These are phyloP conservation scores for Meteorus colon DNA, from an alignment of 2,888 invertebrate genomes.

Conservation along the genomic window DNA sequence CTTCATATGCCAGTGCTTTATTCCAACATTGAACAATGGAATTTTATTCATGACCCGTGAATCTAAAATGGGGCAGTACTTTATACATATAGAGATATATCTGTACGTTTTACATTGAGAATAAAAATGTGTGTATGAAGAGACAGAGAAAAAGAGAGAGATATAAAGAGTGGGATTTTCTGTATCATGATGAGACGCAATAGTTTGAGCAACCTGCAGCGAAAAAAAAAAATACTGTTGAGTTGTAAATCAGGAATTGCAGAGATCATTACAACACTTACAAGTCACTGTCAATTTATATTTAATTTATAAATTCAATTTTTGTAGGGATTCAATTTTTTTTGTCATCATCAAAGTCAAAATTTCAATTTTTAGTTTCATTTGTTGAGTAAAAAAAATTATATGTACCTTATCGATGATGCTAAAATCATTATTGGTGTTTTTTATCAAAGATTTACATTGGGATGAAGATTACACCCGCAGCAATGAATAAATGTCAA, in stretches of 20 bases:
- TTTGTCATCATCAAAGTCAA: background rate
- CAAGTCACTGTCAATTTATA: background rate
- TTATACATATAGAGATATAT: background rate
- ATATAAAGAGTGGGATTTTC: background rate
- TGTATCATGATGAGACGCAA: background rate
- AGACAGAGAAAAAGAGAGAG: background rate
- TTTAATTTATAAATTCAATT: background rate
- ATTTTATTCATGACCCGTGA: conserved; percentile 38
- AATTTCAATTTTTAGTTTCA: background rate
- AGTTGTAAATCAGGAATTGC: background rate
- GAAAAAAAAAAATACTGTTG: background rate
- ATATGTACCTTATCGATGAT: background rate
- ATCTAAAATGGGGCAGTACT: conserved; percentile 38
- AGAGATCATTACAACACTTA: background rate
- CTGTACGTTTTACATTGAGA: background rate
- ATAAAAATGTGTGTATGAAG: background rate
- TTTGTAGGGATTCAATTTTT: background rate
- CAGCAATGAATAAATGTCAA: conserved; percentile 40
- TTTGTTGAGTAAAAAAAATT: background rate
- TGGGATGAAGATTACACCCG: conserved; percentile 25
- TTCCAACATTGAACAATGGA: conserved; percentile 41
- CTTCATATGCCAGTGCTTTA: conserved; percentile 23
- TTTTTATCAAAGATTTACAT: conserved; percentile 29
- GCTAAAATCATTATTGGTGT: background rate
- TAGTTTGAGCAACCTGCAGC: background rate